phyloP scores from a whole-genome alignment of 2,113 vertebrate genomes.

The Dasyornis broadbenti region DNA sequence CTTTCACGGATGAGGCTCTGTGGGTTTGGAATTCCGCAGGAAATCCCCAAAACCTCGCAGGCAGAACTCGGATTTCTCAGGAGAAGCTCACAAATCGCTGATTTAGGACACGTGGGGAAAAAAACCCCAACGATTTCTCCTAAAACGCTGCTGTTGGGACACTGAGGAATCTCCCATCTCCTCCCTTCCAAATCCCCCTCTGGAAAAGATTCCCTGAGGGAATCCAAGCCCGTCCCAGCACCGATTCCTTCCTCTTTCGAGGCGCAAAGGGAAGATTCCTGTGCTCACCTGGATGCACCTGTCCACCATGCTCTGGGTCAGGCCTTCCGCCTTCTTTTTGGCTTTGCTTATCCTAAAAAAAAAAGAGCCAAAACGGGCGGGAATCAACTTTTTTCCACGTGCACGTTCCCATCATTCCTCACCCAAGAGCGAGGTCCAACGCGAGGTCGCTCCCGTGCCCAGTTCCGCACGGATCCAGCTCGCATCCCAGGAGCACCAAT shows the following conservation, averaged over 20 bases:
- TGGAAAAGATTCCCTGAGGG: not conserved
- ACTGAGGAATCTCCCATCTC: fast-evolving
- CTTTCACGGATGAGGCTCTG: fast-evolving
- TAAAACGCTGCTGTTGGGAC: not conserved
- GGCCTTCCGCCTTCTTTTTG: constrained; percentile 91
- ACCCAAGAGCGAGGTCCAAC: fast-evolving
- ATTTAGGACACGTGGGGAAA: fast-evolving
- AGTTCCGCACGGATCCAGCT: not conserved
- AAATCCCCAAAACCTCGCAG: not conserved
- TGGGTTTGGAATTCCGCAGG: fast-evolving
- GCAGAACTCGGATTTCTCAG: fast-evolving
- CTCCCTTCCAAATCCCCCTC: not conserved
- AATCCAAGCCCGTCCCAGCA: too few relatives aligned
- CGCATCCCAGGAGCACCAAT: not conserved
- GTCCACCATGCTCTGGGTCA: constrained; percentile 98
- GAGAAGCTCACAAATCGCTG: not conserved
- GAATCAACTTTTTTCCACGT: not conserved
- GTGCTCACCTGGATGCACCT: constrained; percentile 90
- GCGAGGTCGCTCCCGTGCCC: not conserved
- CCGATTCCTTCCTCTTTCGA: fast-evolving
- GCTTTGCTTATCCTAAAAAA: constrained; percentile 86
- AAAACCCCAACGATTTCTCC: fast-evolving
- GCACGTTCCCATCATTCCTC: fast-evolving
- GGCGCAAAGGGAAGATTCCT: not conserved
- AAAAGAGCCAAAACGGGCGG: not conserved